phyloP scores from a whole-genome alignment of 2,888 invertebrate species.

The Sarcophaga variegata region DNA sequence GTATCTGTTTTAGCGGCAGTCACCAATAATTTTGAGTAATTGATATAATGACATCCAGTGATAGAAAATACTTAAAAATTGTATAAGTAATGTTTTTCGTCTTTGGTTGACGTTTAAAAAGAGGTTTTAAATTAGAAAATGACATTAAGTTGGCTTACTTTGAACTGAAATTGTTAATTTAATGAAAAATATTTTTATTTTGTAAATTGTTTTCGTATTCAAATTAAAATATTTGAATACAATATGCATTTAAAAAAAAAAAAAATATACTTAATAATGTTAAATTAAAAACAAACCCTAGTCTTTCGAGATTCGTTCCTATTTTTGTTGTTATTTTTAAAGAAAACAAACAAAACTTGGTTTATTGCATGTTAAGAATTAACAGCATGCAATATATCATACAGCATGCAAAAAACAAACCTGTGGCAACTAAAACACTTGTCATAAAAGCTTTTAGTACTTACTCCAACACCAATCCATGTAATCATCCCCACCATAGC shows the following conservation, averaged over 20 bases:
- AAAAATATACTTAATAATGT: too few species aligned
- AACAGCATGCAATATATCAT: conserved; percentile 61
- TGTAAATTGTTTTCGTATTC: neutral
- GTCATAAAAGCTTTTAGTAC: conserved; percentile 66
- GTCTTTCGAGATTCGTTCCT: neutral
- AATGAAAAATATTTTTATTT: too few species aligned
- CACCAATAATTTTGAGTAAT: conserved; percentile 63
- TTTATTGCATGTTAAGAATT: conserved; percentile 53
- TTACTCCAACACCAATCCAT: conserved; percentile 60
- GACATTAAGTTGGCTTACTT: conserved; percentile 16
- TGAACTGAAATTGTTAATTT: neutral
- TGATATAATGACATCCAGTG: conserved; percentile 47
- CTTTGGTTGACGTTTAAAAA: conserved; percentile 2
- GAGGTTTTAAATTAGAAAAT: conserved; percentile 22
- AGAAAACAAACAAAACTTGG: conserved; percentile 1
- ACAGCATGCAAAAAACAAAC: conserved; percentile 42
- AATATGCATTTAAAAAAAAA: neutral
- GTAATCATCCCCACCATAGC: conserved; percentile 26
- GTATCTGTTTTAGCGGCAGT: conserved; percentile 27
- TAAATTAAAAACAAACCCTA: too few species aligned
- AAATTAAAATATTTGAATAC: conserved; percentile 7
- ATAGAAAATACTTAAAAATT: conserved; percentile 41
- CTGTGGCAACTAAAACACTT: conserved; percentile 65
- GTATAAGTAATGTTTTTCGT: conserved; percentile 12
- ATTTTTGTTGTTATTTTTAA: conserved; percentile 18